Evolutionary conservation across 2,797 vertebrate genomes (phyloP), one percentile per base, ranked within the genome.

Genomic region (Saxicola maurus): DNA sequence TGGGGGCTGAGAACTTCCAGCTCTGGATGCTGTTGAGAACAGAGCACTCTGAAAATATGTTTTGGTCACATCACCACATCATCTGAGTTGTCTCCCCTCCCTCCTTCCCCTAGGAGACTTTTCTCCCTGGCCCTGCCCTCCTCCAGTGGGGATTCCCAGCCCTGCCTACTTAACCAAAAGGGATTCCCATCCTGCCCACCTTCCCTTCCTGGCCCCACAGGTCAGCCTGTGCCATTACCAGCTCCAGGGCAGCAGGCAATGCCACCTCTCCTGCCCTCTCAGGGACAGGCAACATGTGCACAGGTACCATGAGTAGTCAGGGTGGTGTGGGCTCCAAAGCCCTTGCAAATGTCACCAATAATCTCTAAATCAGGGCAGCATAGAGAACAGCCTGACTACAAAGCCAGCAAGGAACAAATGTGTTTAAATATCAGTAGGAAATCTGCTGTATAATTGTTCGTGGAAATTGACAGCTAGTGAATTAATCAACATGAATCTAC

Each of bases 221-320:
- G 7, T 53, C 69, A 87, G 24, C 12, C 57, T 45, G 38, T 37
- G 43, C 24, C 52, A 17, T 4, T 21, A 7, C 10, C 45, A 73
- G 15, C 56, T 56, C 20, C 33, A 25, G 52, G 69, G 52, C 65
- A 40, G 37, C 2, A 23, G 64, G 46, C 24, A 30, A 10, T 4
- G 4, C 42, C 2, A 1, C 33, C 30, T 56, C 6, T 37, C 10
- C 46, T 60, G 42, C 14, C 68, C 30, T 68, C 0, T 0, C 13
- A 25, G n/a, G 28, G 59, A 17, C 30, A 49, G 46, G 42, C 21
- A 74, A 14, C 13, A 3, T 3, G 1, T 27, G 43, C n/a, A 9
- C 31, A 49, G 42, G 15, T 20, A 16, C 43, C 48, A 33, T 11
- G 10, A 78, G 73, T 7, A 79, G 27, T 38, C 48, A 68, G 28